Base-by-base conservation (phyloP, 2,797 vertebrate species). In the Sebastes vulpes region DNA sequence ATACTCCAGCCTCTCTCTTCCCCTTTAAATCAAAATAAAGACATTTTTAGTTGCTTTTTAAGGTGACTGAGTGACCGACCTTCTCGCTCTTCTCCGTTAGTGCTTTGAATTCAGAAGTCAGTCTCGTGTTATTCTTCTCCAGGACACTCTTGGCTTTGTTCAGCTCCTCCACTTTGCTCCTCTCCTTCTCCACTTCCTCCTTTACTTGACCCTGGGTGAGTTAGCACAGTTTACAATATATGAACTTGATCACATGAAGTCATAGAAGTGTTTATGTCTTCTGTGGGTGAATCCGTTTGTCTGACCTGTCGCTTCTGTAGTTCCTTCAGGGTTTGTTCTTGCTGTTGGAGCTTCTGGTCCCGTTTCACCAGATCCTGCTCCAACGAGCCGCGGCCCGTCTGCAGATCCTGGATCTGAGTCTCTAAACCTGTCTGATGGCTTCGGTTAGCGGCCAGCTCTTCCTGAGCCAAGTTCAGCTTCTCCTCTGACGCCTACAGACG, bases 391-490 rank as follows among this genome's bases (percentile, higher is more conserved):
- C 91, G 96, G 16, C 85, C 74, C 26, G 89, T 91, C 85, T 97
- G 97, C 70, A 98, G 91, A 18, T 98, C 97, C 89, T 98, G 96
- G 82, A 98, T 96, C 89, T 96, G 95, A 85, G 96, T 94, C 82
- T 96, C 97, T 65, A 93, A 96, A 88, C 86, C 94, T 31, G 93
- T 95, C 88, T 98, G 96, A 91, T 97, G 96, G 93, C 96, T 98
- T 86, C 89, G 95, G 83, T 97, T 98, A 86, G 97, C 96, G 80
- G 97, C 94, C 87, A 99, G 86, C 86, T 99, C 98, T 86, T 99
- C 99, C 85, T 99, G 97, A 72, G 96, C 94, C 85, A 97, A 35
- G 68, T 90, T 89, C 85, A 98, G 94, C 91, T 99, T 99, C 84
- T 99, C 97, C 88, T 98, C 97, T 84, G 96, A 94, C 9, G 89